phyloP scores from a whole-genome alignment of 2,797 vertebrate species.

The Pseudomugil gertrudae region DNA sequence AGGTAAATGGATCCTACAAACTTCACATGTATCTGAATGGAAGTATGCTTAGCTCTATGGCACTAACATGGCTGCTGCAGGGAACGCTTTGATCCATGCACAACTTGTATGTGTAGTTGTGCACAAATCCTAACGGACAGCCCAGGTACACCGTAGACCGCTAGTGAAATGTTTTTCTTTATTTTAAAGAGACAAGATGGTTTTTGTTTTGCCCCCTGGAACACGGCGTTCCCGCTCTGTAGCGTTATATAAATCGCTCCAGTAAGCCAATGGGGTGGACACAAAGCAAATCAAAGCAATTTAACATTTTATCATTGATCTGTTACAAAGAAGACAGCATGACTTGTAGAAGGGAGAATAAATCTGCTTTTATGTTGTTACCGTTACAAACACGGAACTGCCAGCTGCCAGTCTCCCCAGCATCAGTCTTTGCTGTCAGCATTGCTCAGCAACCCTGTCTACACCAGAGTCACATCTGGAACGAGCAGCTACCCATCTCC shows the following conservation, averaged over 20 bases:
- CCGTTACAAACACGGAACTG: not conserved
- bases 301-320: constrained; percentile 21
- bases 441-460: not conserved
- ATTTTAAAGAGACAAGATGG: not conserved
- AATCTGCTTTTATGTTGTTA: constrained; percentile 4
- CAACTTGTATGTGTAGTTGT: too few species aligned
- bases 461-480: constrained; percentile 27
- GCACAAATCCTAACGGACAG: too few species aligned
- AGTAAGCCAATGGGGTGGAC: not conserved
- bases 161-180: not conserved
- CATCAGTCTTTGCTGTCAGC: constrained; percentile 1
- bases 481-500: constrained; percentile 4
- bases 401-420: not conserved
- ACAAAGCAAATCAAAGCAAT: not conserved
- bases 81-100: too few species aligned
- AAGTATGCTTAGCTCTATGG: too few species aligned
- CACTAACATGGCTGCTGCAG: too few species aligned
- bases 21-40: too few species aligned
- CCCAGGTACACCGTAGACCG: too few species aligned
- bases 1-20: too few species aligned
- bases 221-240: not conserved
- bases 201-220: not conserved
- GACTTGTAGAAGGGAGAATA: not conserved
- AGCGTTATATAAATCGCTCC: not conserved
- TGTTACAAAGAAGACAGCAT: not conserved